phyloP scores from a whole-genome alignment of 2,888 invertebrate species.

The Luperina nickerlii region DNA sequence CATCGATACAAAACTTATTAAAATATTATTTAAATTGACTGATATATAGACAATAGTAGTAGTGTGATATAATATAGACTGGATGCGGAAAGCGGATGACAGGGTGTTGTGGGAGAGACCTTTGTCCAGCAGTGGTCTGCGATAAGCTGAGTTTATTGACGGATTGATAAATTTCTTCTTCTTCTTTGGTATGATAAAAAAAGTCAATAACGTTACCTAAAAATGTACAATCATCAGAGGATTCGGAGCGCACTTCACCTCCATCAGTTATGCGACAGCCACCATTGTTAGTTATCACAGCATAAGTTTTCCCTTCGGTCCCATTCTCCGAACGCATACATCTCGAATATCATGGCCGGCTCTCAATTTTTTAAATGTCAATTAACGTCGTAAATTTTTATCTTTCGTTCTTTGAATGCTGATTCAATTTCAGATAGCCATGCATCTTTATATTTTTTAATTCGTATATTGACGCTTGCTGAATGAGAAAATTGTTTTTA shows the following conservation, averaged over 20 bases:
- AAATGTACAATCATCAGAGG: slow-evolving; percentile 1
- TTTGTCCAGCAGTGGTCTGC: background rate
- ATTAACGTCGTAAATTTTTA: slow-evolving; percentile 77
- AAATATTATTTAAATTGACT: background rate
- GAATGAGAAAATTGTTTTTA: slow-evolving; percentile 65
- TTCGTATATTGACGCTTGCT: slow-evolving; percentile 66
- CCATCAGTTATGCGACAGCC: slow-evolving; percentile 10
- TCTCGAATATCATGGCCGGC: slow-evolving; percentile 57
- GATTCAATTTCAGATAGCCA: slow-evolving; percentile 76
- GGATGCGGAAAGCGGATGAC: background rate
- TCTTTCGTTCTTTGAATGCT: slow-evolving; percentile 68
- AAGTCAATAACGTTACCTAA: background rate
- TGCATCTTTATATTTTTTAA: slow-evolving; percentile 71
- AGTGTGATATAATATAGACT: background rate
- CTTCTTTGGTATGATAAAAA: background rate
- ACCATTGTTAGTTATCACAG: slow-evolving; percentile 33
- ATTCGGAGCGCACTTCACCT: slow-evolving; percentile 10
- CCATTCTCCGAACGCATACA: slow-evolving; percentile 52
- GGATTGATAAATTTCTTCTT: background rate
- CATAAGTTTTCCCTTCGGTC: slow-evolving; percentile 56
- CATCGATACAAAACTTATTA: background rate
- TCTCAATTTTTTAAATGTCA: slow-evolving; percentile 77
- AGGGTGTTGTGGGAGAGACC: background rate
- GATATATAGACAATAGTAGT: background rate
- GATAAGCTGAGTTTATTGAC: background rate